A percentile compares a stretch with the other conserved stretches of the same genome.
phyloP scores from a whole-genome alignment of 2,888 invertebrate genomes.

The Iphiclides podalirius region DNA sequence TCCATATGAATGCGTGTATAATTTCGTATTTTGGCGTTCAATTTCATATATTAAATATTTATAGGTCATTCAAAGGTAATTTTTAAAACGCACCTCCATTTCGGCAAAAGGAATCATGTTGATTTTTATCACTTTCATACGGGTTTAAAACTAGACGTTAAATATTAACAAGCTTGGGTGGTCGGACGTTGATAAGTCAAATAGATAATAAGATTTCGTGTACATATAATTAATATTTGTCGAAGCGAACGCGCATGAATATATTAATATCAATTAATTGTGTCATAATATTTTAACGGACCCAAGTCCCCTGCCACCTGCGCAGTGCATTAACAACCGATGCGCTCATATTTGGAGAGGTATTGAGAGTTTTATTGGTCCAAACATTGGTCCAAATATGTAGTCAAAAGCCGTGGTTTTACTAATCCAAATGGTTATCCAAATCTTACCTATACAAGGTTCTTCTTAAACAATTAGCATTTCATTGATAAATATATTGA shows the following conservation, averaged over 20 bases:
- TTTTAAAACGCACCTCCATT: too few species aligned
- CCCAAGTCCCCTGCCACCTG: background rate
- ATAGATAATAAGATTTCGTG: slow-evolving; percentile 14
- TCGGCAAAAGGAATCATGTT: too few species aligned
- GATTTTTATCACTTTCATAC: background rate
- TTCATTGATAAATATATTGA: background rate
- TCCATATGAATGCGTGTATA: too few species aligned
- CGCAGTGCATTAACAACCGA: background rate
- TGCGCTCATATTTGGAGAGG: background rate
- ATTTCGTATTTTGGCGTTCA: too few species aligned
- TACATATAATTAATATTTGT: slow-evolving; percentile 22
- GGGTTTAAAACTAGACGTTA: background rate
- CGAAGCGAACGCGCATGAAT: slow-evolving; percentile 18
- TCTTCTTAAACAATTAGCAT: background rate
- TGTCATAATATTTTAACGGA: slow-evolving; percentile 1
- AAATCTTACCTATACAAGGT: background rate
- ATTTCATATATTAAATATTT: too few species aligned
- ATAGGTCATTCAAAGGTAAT: too few species aligned
- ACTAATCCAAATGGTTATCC: background rate
- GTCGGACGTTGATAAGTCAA: slow-evolving; percentile 16
- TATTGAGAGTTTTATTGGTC: background rate
- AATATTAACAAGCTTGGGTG: slow-evolving; percentile 14
- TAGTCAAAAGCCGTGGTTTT: background rate
- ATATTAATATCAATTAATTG: slow-evolving; percentile 19
- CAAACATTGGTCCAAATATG: background rate